Evolutionary conservation across 1,140 invertebrate genomes (phyloP).

Genomic region (Coelopa frigida): DNA sequence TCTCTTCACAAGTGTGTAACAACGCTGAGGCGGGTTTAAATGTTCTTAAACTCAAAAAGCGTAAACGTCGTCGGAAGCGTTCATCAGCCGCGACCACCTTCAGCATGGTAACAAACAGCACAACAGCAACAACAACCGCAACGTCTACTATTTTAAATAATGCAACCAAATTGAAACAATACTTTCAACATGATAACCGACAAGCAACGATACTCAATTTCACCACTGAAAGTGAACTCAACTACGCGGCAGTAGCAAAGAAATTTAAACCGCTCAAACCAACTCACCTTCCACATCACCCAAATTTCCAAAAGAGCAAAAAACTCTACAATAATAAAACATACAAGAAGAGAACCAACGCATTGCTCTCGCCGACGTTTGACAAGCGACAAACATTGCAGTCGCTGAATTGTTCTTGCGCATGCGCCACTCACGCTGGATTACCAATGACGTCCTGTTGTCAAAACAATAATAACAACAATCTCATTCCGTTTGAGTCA

Average conservation of each 20-base stretch:
- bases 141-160: neutral
- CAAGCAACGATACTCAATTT: slow-evolving; percentile 20
- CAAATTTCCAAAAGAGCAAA: no score
- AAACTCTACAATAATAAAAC: neutral
- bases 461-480: slow-evolving; percentile 1
- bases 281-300: no score
- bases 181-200: slow-evolving; percentile 40
- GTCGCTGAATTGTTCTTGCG: slow-evolving; percentile 4
- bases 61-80: slow-evolving; percentile 36
- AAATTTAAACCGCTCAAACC: slow-evolving; percentile 32
- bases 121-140: slow-evolving; percentile 9
- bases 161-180: slow-evolving; percentile 21
- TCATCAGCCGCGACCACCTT: slow-evolving; percentile 20
- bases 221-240: slow-evolving; percentile 26
- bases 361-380: slow-evolving; percentile 2
- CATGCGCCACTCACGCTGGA: slow-evolving; percentile 2
- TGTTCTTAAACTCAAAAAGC: slow-evolving; percentile 27
- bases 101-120: slow-evolving; percentile 5
- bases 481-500: neutral
- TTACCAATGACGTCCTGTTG: neutral
- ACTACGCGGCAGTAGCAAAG: slow-evolving; percentile 37
- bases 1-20: slow-evolving; percentile 34
- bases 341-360: slow-evolving; percentile 21
- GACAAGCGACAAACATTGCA: no score
- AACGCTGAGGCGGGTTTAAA: slow-evolving; percentile 16